These are phyloP conservation scores for Noctuana brunneofusca DNA, from an alignment of 2,888 invertebrate genomes.

Conservation along the genomic window DNA sequence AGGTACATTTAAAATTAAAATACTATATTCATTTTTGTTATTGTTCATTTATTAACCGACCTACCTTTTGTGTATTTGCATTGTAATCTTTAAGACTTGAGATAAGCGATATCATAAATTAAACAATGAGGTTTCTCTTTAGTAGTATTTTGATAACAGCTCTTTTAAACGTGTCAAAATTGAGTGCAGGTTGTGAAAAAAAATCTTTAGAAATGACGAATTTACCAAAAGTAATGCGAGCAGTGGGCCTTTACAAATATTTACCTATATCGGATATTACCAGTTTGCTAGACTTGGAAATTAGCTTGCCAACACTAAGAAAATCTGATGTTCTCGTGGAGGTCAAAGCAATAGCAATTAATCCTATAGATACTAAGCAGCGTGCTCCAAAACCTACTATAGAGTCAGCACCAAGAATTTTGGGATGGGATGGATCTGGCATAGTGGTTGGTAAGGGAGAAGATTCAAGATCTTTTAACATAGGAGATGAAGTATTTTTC, in stretches of 20 bases:
- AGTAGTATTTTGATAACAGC: conserved; percentile 3
- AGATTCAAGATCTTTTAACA: conserved; percentile 51
- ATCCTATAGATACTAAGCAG: conserved; percentile 69
- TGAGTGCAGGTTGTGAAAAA: background rate
- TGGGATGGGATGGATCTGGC: conserved; percentile 74
- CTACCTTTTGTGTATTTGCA: no score
- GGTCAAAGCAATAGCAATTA: conserved; percentile 70
- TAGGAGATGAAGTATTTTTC: conserved; percentile 73
- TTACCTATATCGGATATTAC: conserved; percentile 63
- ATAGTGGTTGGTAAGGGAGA: conserved; percentile 62
- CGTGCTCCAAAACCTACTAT: conserved; percentile 63
- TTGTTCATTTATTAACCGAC: no score
- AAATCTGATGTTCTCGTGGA: conserved; percentile 64
- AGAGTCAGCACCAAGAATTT: conserved; percentile 59
- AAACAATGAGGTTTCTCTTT: background rate
- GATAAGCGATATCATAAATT: no score
- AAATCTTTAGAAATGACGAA: conserved; percentile 40
- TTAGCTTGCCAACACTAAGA: conserved; percentile 56
- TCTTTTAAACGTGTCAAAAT: background rate
- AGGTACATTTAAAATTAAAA: no score
- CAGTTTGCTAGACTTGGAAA: conserved; percentile 66
- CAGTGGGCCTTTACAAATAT: conserved; percentile 72
- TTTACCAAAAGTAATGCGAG: conserved; percentile 69
- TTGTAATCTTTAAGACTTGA: no score
- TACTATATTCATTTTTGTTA: no score